Evolutionary conservation across 1,140 invertebrate species (phyloP).

Genomic region (Cephus cinctus): DNA sequence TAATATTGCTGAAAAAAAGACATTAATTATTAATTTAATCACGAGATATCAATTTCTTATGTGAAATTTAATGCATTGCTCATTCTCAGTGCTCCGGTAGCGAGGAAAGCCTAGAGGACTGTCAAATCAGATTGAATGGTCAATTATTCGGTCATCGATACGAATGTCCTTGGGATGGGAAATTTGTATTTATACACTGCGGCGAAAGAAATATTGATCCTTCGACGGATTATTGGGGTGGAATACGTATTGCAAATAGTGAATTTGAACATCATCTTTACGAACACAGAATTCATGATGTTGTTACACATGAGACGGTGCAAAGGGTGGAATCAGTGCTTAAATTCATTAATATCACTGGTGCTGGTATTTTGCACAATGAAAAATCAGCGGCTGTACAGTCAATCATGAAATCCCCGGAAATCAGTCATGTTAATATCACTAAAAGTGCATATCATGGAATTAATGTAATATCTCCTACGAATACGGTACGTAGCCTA

Average conservation of each 20-base stretch:
- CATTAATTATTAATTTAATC: too few relatives aligned
- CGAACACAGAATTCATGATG: slow-evolving; percentile 78
- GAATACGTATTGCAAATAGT: slow-evolving; percentile 86
- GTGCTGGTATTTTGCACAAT: slow-evolving; percentile 95
- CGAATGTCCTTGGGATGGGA: slow-evolving; percentile 82
- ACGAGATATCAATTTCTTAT: neutral
- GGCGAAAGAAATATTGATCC: slow-evolving; percentile 72
- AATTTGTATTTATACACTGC: slow-evolving; percentile 94
- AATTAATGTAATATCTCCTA: slow-evolving; percentile 87
- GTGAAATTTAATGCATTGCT: slow-evolving; percentile 9
- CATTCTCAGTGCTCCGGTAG: slow-evolving; percentile 73
- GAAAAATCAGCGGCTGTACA: slow-evolving; percentile 92
- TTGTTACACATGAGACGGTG: slow-evolving; percentile 71
- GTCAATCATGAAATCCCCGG: slow-evolving; percentile 81
- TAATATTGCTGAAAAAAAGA: slow-evolving; percentile 40
- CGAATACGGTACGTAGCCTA: slow-evolving; percentile 65
- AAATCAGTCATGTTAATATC: slow-evolving; percentile 80
- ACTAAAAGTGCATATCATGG: slow-evolving; percentile 86
- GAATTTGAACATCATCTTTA: slow-evolving; percentile 87
- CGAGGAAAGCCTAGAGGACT: slow-evolving; percentile 82
- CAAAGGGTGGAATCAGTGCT: slow-evolving; percentile 72
- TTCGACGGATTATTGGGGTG: slow-evolving; percentile 89
- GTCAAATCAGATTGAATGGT: slow-evolving; percentile 85
- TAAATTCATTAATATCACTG: slow-evolving; percentile 82
- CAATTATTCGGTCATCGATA: slow-evolving; percentile 82